phyloP scores from a whole-genome alignment of 2,888 invertebrate species.

The Labia minor region DNA sequence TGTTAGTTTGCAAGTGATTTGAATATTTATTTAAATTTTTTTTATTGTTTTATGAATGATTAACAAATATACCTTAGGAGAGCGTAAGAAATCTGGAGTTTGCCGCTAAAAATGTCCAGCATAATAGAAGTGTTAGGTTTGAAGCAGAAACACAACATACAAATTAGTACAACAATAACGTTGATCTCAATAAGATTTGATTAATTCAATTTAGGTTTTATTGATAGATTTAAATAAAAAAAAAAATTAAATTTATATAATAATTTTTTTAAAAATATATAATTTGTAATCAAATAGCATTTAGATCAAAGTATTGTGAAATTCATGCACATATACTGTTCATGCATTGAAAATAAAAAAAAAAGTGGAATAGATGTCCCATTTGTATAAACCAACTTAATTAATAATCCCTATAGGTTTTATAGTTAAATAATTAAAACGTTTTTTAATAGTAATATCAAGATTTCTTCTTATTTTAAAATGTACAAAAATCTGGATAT shows the following conservation, averaged over 20 bases:
- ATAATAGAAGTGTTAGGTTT: constrained; percentile 18
- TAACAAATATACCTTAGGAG: constrained; percentile 24
- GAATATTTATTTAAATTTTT: too few relatives aligned
- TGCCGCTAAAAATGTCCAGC: constrained; percentile 21
- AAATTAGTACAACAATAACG: constrained; percentile 22
- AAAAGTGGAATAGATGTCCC: too few relatives aligned
- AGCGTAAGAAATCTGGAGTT: constrained; percentile 24
- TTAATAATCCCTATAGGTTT: too few relatives aligned
- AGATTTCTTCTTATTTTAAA: too few relatives aligned
- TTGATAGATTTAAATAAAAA: not conserved
- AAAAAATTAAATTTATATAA: not conserved
- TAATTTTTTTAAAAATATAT: not conserved
- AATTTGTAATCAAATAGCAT: not conserved
- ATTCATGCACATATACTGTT: too few relatives aligned
- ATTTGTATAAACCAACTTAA: too few relatives aligned
- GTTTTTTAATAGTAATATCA: too few relatives aligned
- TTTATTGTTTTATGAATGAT: not conserved
- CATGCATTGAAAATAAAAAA: not conserved
- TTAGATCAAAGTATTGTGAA: too few relatives aligned
- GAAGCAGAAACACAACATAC: constrained; percentile 16
- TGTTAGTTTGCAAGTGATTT: too few relatives aligned
- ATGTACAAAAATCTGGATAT: too few relatives aligned
- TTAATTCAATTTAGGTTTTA: not conserved
- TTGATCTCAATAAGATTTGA: not conserved
- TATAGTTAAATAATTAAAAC: too few relatives aligned